phyloP scores from a whole-genome alignment of 2,888 invertebrate species.

The Synanthedon myopaeformis region DNA sequence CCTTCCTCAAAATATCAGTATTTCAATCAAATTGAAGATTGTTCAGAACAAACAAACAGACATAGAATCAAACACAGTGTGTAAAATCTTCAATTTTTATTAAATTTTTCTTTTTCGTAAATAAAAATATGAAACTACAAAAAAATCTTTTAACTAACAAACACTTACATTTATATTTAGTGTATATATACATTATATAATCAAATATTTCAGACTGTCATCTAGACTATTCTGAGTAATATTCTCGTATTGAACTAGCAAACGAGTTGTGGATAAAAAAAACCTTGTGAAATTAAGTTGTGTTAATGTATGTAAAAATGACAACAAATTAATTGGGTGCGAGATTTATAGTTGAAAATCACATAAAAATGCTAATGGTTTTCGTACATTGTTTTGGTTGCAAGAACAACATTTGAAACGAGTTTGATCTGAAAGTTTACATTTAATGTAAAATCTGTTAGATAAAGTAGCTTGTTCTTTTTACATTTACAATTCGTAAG shows the following conservation, averaged over 20 bases:
- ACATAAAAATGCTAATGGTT: constrained; percentile 17
- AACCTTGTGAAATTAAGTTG: constrained; percentile 19
- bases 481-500: too few species aligned
- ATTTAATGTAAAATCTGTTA: background rate
- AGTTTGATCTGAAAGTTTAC: background rate
- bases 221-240: constrained; percentile 8
- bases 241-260: constrained; percentile 3
- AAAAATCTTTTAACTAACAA: too few species aligned
- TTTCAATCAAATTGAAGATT: too few species aligned
- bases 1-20: too few species aligned
- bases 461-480: too few species aligned
- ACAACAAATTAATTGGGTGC: constrained; percentile 27
- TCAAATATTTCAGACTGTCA: constrained; percentile 2
- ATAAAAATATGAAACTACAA: too few species aligned
- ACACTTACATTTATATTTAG: too few species aligned
- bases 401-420: constrained; percentile 2
- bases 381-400: constrained; percentile 8
- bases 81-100: too few species aligned
- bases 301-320: constrained; percentile 24
- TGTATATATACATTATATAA: too few species aligned
- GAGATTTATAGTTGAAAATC: constrained; percentile 22
- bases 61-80: too few species aligned
- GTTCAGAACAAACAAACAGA: constrained; percentile 1
- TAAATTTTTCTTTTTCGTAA: too few species aligned
- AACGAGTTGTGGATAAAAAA: constrained; percentile 12